Evolutionary conservation across 2,797 vertebrate genomes (phyloP).

Genomic region (Rhinella marina): DNA sequence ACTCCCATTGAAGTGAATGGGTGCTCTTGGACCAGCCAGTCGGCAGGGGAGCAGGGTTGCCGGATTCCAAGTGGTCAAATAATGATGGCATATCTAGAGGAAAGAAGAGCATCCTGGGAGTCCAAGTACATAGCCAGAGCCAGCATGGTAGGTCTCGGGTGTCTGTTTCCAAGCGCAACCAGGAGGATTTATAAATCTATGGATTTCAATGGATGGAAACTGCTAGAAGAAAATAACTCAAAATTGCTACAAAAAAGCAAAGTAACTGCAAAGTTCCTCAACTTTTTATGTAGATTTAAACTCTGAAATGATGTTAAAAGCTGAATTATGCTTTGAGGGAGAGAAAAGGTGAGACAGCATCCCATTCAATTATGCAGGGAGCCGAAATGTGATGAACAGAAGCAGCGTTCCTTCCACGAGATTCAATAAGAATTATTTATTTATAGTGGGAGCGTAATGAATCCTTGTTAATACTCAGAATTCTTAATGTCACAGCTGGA

Average conservation of each 20-base stretch:
- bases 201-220: background rate
- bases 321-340: slow-evolving; percentile 1
- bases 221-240: background rate
- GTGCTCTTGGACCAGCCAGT: too few species aligned
- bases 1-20: too few species aligned
- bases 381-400: slow-evolving; percentile 27
- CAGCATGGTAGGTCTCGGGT: background rate
- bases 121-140: background rate
- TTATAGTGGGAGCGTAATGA: slow-evolving; percentile 52
- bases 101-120: background rate
- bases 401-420: slow-evolving; percentile 10
- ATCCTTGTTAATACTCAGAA: slow-evolving; percentile 53
- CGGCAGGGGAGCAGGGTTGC: too few species aligned
- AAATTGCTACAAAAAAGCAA: background rate
- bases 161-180: background rate
- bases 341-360: slow-evolving; percentile 32
- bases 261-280: slow-evolving; percentile 6
- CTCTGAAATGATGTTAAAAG: background rate
- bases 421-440: slow-evolving; percentile 60
- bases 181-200: background rate
- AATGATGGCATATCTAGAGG: too few species aligned
- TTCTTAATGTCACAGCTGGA: slow-evolving; percentile 52
- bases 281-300: slow-evolving; percentile 18
- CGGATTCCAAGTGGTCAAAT: too few species aligned
- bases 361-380: slow-evolving; percentile 10